These are phyloP conservation scores for Porites divaricata DNA, from an alignment of 92 coral and sea anemone genomes.

Conservation along the genomic window DNA sequence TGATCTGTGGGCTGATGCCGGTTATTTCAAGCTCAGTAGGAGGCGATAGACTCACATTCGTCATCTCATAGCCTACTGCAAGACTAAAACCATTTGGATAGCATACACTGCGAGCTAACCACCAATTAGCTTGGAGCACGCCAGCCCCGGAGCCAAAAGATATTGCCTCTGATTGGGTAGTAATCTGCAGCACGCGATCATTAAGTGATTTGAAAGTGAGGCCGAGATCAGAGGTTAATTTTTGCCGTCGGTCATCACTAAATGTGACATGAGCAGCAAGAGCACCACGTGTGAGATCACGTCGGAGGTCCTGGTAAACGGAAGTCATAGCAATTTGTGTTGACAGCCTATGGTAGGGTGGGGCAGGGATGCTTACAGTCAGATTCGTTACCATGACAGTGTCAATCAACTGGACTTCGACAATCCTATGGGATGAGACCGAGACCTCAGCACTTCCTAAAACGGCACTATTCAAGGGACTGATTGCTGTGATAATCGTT, in stretches of 20 bases:
- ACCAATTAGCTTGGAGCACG: constrained; percentile 56
- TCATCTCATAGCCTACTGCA: constrained; percentile 49
- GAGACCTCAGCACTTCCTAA: constrained; percentile 39
- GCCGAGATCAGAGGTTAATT: constrained; percentile 36
- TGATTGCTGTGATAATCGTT: constrained; percentile 33
- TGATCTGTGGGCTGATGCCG: constrained; percentile 44
- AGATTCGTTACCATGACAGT: constrained; percentile 59
- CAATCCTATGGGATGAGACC: constrained; percentile 30
- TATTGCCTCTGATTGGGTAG: constrained; percentile 54
- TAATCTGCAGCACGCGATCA: constrained; percentile 52
- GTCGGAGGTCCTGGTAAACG: constrained; percentile 42
- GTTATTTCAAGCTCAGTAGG: constrained; percentile 49
- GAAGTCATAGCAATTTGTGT: constrained; percentile 48
- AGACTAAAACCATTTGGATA: constrained; percentile 52
- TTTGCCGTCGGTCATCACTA: constrained; percentile 54
- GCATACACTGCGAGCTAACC: constrained; percentile 42
- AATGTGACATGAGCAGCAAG: constrained; percentile 53
- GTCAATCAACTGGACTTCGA: constrained; percentile 48
- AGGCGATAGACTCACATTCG: constrained; percentile 45
- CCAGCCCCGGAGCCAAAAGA: constrained; percentile 68
- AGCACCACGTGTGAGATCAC: constrained; percentile 57
- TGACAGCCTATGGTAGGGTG: constrained; percentile 60
- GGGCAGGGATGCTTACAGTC: constrained; percentile 43
- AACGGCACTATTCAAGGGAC: constrained; percentile 21
- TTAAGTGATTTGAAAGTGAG: constrained; percentile 47